A percentile compares a stretch with the other conserved stretches of the same genome.
phyloP scores from a whole-genome alignment of 1,140 invertebrate species.

The Monochamus saltuarius region DNA sequence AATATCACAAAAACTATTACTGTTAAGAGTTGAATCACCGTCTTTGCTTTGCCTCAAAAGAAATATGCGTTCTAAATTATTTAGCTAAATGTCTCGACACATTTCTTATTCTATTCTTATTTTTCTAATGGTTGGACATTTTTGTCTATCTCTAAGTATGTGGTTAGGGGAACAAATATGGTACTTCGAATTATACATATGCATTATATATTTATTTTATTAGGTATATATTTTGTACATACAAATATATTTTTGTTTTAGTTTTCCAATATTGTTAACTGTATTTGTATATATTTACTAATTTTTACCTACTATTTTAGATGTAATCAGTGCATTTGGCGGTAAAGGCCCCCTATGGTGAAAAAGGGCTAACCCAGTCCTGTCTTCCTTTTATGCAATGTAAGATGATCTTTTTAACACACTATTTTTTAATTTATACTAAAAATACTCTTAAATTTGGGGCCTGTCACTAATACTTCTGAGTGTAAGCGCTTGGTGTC shows the following conservation, averaged over 20 bases:
- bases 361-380: constrained; percentile 39
- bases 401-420: constrained; percentile 46
- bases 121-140: too few relatives aligned
- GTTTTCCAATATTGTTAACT: background rate
- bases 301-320: constrained; percentile 62
- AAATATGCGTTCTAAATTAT: too few relatives aligned
- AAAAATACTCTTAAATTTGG: background rate
- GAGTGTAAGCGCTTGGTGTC: background rate
- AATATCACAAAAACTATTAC: too few relatives aligned
- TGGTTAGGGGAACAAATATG: too few relatives aligned
- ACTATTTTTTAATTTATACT: constrained; percentile 22
- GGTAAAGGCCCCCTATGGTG: constrained; percentile 59
- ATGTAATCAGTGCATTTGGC: constrained; percentile 78
- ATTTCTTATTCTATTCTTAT: too few relatives aligned
- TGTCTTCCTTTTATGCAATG: constrained; percentile 45
- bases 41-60: too few relatives aligned
- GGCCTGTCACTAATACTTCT: background rate
- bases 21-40: too few relatives aligned
- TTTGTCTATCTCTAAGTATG: too few relatives aligned
- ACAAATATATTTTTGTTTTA: background rate
- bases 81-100: too few relatives aligned
- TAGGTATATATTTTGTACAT: constrained; percentile 4
- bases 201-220: too few relatives aligned
- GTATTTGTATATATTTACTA: constrained; percentile 26
- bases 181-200: too few relatives aligned